Conservation (phyloP, 2,888 invertebrate species). For the Frankliniella intonsa region DNA sequence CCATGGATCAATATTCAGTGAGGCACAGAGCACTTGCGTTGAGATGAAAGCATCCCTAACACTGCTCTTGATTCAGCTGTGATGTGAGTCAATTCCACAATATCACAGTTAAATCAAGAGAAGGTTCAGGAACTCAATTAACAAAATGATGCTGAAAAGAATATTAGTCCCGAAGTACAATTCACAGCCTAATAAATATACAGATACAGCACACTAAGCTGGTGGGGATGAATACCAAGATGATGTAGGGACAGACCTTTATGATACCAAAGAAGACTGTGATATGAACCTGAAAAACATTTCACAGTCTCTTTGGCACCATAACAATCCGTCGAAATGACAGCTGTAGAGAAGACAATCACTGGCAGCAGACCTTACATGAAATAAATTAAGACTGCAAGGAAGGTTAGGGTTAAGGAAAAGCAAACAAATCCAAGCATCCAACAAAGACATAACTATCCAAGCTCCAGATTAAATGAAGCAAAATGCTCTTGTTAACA, state of each 20-base stretch:
- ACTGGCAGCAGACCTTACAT: background rate
- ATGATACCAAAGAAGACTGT: conserved; percentile 22
- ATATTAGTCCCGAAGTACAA: background rate
- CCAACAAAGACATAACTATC: background rate
- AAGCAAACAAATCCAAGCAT: background rate
- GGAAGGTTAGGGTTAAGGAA: background rate
- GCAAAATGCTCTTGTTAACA: too few species aligned
- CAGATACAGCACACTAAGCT: background rate
- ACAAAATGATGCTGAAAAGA: background rate
- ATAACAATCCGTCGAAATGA: background rate
- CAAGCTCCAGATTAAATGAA: too few species aligned
- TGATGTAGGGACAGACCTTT: conserved; percentile 9
- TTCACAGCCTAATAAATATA: background rate
- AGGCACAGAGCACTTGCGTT: background rate
- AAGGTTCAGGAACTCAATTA: conserved; percentile 6
- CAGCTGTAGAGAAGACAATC: background rate
- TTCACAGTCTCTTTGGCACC: conserved; percentile 19
- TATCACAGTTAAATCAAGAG: conserved; percentile 11
- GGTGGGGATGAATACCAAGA: background rate
- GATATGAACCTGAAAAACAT: background rate
- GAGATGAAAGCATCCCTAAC: background rate
- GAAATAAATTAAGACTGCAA: background rate
- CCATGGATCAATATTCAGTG: background rate
- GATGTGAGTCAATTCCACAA: background rate
- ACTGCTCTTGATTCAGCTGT: conserved; percentile 24